Evolutionary conservation across 2,113 vertebrate genomes (phyloP), one percentile per base, ranked within the genome.

Genomic region (Crotalus tigris): DNA sequence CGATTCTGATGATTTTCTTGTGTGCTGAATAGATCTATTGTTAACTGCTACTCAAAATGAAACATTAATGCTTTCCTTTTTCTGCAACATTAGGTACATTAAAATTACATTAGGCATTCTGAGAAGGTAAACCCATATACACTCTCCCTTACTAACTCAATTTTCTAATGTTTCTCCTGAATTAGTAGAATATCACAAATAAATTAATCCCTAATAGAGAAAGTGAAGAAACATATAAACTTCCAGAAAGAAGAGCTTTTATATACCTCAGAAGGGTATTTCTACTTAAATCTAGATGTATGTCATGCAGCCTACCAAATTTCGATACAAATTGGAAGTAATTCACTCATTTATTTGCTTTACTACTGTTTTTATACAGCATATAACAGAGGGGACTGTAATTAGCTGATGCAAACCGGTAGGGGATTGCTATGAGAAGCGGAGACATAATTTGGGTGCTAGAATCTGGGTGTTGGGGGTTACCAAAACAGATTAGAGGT

Each of bases 11-110:
- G 39, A 92, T 89, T 90, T 90, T 59, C 54, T 55, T 59, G 55
- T 59, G 51, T 51, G 19, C 26, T 58, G 64, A 81, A 90, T 44
- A 29, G 12, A 85, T 86, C 55, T 9, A 29, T 55, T 59, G 64
- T 85, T 89, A 93, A 85, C 53, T 85, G 53, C 44, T 75, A 90
- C 26, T 92, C 85, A 59, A 58, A 89, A 85, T 89, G n/a, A 91
- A 85, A 91, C 51, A 91, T 89, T 91, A 39, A 90, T 59, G 69
- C 10, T 58, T 85, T 88, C 90, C 39, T 33, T 90, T 44, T 86
- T 53, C 29, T 29, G 54, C n/a, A 93, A 61, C 12, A 88, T 88
- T 44, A 91, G 44, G 29, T 46, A n/a, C 23, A 24, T 85, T 93
- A 85, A 91, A 91, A 88, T 57, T 39, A 81, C 53, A 88, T 88